Evolutionary conservation across 2,888 invertebrate genomes (phyloP).

Genomic region (Ceriagrion tenellum): DNA sequence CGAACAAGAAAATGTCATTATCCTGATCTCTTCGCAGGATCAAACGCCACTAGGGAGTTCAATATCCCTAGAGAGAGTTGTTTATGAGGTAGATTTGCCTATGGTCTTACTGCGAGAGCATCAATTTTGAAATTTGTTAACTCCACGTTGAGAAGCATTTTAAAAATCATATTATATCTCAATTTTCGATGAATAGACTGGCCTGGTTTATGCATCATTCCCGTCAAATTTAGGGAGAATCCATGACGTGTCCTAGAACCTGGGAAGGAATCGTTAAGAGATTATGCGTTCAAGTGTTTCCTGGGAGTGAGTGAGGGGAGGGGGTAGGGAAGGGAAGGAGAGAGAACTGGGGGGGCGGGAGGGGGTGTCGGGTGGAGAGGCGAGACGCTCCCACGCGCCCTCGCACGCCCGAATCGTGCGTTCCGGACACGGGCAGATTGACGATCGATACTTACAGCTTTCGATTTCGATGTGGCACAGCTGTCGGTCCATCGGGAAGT

Average conservation of each 20-base stretch:
- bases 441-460: constrained; percentile 92
- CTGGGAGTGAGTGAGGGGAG: background rate
- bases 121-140: too few species aligned
- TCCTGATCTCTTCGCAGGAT: too few species aligned
- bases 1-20: too few species aligned
- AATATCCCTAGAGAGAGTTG: too few species aligned
- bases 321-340: too few species aligned
- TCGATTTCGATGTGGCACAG: constrained; percentile 97
- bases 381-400: background rate
- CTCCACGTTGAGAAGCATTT: too few species aligned
- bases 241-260: background rate
- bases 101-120: too few species aligned
- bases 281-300: background rate
- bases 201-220: background rate
- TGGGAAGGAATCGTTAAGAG: background rate
- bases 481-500: constrained; percentile 98
- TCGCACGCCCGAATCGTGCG: background rate
- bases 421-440: background rate
- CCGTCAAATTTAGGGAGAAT: background rate
- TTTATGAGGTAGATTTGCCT: too few species aligned
- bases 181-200: too few species aligned
- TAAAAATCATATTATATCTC: too few species aligned
- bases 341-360: too few species aligned
- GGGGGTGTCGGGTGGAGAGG: background rate
- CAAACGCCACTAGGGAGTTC: too few species aligned